Evolutionary conservation across 2,888 invertebrate genomes (phyloP).

Genomic region (Fissipunctia ypsillon): DNA sequence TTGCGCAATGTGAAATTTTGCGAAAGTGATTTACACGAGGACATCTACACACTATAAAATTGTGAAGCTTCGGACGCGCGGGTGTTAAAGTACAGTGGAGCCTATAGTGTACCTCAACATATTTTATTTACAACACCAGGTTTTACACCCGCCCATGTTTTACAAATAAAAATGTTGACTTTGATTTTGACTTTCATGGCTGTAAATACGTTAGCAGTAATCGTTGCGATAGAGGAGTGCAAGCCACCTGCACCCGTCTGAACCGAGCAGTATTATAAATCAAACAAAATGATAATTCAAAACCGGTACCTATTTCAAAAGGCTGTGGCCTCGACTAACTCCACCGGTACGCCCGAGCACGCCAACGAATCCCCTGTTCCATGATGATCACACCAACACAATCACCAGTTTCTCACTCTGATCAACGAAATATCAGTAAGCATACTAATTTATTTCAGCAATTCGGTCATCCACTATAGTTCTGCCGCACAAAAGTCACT

Average conservation of each 20-base stretch:
- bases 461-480: conserved; percentile 74
- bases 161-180: too few relatives aligned
- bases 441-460: conserved; percentile 76
- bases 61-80: too few relatives aligned
- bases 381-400: conserved; percentile 77
- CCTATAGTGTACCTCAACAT: too few relatives aligned
- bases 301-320: conserved; percentile 90
- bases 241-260: conserved; percentile 77
- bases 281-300: conserved; percentile 89
- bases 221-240: conserved; percentile 67
- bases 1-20: too few relatives aligned
- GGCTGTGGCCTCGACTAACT: conserved; percentile 86
- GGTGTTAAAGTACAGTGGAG: too few relatives aligned
- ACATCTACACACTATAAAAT: too few relatives aligned
- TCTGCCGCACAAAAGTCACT: conserved; percentile 76
- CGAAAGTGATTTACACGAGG: too few relatives aligned
- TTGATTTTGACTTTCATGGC: too few relatives aligned
- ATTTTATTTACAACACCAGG: too few relatives aligned
- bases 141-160: too few relatives aligned
- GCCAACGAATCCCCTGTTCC: conserved; percentile 84
- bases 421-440: conserved; percentile 79
- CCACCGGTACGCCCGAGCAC: conserved; percentile 81
- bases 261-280: conserved; percentile 83
- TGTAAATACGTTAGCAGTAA: conserved; percentile 54
- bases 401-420: conserved; percentile 71